These are phyloP conservation scores for Carabus problematicus DNA, from an alignment of 2,888 invertebrate genomes.

Conservation along the genomic window DNA sequence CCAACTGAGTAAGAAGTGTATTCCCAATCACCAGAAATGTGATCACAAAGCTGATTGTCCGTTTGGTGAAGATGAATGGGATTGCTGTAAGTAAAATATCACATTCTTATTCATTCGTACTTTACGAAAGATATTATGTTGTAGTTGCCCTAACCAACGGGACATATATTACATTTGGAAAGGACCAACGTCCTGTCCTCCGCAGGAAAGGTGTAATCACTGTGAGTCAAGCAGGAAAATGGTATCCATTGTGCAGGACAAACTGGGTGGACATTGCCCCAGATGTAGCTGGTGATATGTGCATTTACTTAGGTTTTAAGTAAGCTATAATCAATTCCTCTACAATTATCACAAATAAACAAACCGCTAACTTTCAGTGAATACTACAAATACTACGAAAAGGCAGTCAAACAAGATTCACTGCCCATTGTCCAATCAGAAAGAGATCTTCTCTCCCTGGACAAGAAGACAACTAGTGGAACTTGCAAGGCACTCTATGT, in stretches of 20 bases:
- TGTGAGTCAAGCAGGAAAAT: constrained; percentile 66
- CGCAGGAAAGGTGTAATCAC: constrained; percentile 70
- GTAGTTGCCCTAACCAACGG: constrained; percentile 75
- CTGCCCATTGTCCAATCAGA: constrained; percentile 24
- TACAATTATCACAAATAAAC: neutral
- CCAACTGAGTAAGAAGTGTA: constrained; percentile 68
- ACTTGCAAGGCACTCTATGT: constrained; percentile 65
- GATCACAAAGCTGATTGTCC: constrained; percentile 71
- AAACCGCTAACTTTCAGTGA: constrained; percentile 16
- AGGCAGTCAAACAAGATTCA: constrained; percentile 14
- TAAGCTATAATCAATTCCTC: constrained; percentile 50
- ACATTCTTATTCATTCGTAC: neutral
- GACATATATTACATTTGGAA: constrained; percentile 65
- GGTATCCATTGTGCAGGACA: constrained; percentile 71
- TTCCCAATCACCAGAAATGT: constrained; percentile 68
- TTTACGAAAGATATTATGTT: constrained; percentile 47
- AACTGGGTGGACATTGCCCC: constrained; percentile 59
- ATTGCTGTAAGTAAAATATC: constrained; percentile 72
- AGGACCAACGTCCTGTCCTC: constrained; percentile 67
- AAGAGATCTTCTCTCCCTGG: constrained; percentile 11
- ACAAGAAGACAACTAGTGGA: constrained; percentile 34
- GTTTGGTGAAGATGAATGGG: constrained; percentile 76
- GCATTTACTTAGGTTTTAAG: constrained; percentile 74
- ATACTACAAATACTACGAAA: constrained; percentile 28
- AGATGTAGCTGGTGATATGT: constrained; percentile 66